Evolutionary conservation across 2,888 invertebrate genomes (phyloP).

Genomic region (Gonocerus acuteangulatus): DNA sequence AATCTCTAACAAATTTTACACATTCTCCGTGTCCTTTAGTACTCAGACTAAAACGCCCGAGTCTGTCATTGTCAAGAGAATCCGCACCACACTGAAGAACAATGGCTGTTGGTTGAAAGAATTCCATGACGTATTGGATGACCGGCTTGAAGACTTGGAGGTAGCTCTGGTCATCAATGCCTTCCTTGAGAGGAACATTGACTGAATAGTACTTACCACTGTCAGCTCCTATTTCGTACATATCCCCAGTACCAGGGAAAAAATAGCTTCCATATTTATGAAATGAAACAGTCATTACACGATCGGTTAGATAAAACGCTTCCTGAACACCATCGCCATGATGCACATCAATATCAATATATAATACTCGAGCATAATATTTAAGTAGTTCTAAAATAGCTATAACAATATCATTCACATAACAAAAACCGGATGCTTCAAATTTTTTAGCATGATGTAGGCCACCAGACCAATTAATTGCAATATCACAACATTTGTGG

Average conservation of each 20-base stretch:
- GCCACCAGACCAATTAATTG: conserved; percentile 98
- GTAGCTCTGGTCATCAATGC: conserved; percentile 90
- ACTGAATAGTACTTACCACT: conserved; percentile 94
- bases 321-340: conserved; percentile 96
- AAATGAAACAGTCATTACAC: conserved; percentile 99
- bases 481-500: conserved; percentile 90
- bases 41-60: conserved; percentile 93
- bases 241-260: conserved; percentile 97
- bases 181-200: conserved; percentile 95
- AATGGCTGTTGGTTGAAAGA: conserved; percentile 91
- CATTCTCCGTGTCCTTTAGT: conserved; percentile 96
- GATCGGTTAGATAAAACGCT: conserved; percentile 92
- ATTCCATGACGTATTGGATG: conserved; percentile 89
- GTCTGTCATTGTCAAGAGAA: conserved; percentile 85
- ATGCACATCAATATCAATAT: conserved; percentile 98
- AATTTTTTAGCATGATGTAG: conserved; percentile 98
- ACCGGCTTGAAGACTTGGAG: conserved; percentile 89
- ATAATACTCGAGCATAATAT: conserved; percentile 87
- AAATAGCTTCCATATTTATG: conserved; percentile 98
- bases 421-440: conserved; percentile 98
- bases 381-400: conserved; percentile 90
- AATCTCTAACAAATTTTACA: conserved; percentile 87
- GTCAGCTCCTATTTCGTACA: conserved; percentile 96
- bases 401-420: conserved; percentile 98
- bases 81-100: conserved; percentile 98